Percentiles rank a stretch among this genome's conserved stretches.
phyloP scores from a whole-genome alignment of 2,113 vertebrate species.

The Piprites chloris region DNA sequence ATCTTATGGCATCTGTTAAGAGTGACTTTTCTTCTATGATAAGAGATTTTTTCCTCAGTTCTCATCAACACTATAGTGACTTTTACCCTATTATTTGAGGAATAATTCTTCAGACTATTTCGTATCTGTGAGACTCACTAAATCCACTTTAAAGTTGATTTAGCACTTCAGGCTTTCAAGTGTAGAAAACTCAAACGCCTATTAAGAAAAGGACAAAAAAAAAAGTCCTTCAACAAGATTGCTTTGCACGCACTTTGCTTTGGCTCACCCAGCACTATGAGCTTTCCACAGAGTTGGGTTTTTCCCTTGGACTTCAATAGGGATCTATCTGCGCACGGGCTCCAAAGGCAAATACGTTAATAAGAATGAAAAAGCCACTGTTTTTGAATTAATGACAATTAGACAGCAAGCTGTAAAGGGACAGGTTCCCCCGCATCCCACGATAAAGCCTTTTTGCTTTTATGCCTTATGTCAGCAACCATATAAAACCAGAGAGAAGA shows the following conservation, averaged over 20 bases:
- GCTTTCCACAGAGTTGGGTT: background rate
- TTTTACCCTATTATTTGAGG: background rate
- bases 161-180: background rate
- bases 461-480: background rate
- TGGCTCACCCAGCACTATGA: background rate
- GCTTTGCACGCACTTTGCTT: background rate
- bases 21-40: background rate
- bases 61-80: background rate
- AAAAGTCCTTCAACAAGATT: background rate
- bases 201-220: background rate
- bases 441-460: background rate
- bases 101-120: background rate
- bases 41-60: background rate
- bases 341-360: background rate
- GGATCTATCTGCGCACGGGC: rapidly evolving
- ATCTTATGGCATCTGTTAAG: background rate
- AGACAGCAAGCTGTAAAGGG: background rate
- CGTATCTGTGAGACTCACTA: background rate
- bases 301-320: background rate
- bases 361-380: background rate
- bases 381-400: background rate
- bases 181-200: background rate
- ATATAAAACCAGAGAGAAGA: background rate
- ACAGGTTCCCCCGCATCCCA: background rate
- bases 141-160: background rate